Percentiles rank a stretch among this genome's conserved stretches.
Conservation (phyloP, 2,797 vertebrate genomes). For the Echeneis naucrates region DNA sequence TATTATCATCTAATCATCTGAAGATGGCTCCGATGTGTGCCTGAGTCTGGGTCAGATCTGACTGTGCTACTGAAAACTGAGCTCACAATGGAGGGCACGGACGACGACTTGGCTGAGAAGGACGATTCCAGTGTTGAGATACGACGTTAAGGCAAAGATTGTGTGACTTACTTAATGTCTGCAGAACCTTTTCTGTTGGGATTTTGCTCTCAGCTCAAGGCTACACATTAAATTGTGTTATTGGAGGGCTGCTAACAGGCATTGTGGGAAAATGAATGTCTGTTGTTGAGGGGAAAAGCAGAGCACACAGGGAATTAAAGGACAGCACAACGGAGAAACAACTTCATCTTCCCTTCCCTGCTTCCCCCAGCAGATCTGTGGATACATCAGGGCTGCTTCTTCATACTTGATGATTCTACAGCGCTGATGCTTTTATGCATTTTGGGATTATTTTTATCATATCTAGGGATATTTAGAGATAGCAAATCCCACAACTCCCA, state of each 20-base stretch:
- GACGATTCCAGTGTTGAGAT: background rate
- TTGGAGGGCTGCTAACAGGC: conserved; percentile 6
- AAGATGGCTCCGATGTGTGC: conserved; percentile 1
- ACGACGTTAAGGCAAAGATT: conserved; percentile 12
- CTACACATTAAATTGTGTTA: conserved; percentile 6
- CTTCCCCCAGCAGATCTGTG: background rate
- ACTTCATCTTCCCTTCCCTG: background rate
- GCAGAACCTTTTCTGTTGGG: conserved; percentile 19
- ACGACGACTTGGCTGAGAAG: background rate
- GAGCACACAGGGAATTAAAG: background rate
- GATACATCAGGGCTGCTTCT: conserved; percentile 4
- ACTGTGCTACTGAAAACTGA: conserved; percentile 4
- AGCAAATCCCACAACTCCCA: conserved; percentile 56
- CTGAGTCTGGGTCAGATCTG: background rate
- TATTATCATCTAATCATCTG: conserved; percentile 20
- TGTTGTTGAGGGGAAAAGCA: background rate
- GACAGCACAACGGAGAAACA: background rate
- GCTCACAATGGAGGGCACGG: background rate
- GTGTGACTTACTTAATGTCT: conserved; percentile 22
- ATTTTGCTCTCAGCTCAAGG: conserved; percentile 9
- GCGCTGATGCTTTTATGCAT: conserved; percentile 59
- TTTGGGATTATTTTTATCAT: conserved; percentile 68
- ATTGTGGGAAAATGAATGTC: conserved; percentile 27
- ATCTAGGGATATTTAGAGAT: too few species aligned
- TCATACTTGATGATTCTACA: conserved; percentile 22